A percentile compares a stretch with the other conserved stretches of the same genome.
Evolutionary conservation across 2,888 invertebrate genomes (phyloP).

Genomic region (Ptilodon capucinus): DNA sequence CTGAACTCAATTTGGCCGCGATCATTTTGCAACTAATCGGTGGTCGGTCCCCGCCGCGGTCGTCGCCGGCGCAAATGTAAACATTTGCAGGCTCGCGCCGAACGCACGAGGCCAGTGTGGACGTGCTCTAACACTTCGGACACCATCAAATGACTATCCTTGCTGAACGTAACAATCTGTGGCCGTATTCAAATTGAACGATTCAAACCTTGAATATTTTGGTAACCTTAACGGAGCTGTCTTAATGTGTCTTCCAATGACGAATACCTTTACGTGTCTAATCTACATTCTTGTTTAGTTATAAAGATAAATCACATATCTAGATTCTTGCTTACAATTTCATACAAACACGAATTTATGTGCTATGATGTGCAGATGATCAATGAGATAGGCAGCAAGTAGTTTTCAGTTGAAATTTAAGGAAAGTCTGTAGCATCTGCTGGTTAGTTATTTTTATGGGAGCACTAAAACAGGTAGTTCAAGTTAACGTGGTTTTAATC

Average conservation of each 20-base stretch:
- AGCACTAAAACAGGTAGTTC: no score
- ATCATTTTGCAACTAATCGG: slow-evolving; percentile 80
- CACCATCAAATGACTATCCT: slow-evolving; percentile 44
- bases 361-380: no score
- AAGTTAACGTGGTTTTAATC: no score
- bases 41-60: slow-evolving; percentile 55
- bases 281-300: no score
- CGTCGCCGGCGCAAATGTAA: slow-evolving; percentile 77
- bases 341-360: no score
- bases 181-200: slow-evolving; percentile 25
- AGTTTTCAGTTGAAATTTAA: no score
- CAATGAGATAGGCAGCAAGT: no score
- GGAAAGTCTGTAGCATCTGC: no score
- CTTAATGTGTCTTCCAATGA: background rate
- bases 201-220: slow-evolving; percentile 9
- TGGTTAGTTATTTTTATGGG: no score
- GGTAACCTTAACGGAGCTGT: slow-evolving; percentile 1
- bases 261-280: background rate
- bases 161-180: slow-evolving; percentile 32
- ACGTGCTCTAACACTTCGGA: slow-evolving; percentile 66
- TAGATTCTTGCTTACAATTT: no score
- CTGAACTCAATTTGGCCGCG: slow-evolving; percentile 78
- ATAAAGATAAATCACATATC: no score
- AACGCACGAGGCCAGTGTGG: slow-evolving; percentile 68
- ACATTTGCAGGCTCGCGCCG: slow-evolving; percentile 78